phyloP scores from a whole-genome alignment of 2,888 invertebrate species.

The Norana najaformis region DNA sequence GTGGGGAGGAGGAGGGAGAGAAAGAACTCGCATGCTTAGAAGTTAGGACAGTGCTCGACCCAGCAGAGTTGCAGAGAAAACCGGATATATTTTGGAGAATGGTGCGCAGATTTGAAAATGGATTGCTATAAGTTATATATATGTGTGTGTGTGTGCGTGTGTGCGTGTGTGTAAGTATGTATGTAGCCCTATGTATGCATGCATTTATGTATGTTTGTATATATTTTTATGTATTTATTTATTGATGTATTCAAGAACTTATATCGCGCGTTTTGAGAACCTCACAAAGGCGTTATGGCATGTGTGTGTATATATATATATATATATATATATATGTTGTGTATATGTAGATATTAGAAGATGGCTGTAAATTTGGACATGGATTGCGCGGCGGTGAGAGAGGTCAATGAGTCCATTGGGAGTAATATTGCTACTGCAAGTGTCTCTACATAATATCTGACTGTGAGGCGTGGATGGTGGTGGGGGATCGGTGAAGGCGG shows the following conservation, averaged over 20 bases:
- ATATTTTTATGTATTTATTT: too few species aligned
- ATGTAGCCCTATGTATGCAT: too few species aligned
- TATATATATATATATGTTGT: not conserved
- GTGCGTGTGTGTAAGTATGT: not conserved
- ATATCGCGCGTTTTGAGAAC: too few species aligned
- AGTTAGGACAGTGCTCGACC: not conserved
- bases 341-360: not conserved
- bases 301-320: not conserved
- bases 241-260: too few species aligned
- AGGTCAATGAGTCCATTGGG: constrained; percentile 13
- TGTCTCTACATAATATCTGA: not conserved
- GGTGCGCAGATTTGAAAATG: not conserved
- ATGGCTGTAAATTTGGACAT: not conserved
- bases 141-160: too few species aligned
- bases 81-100: not conserved
- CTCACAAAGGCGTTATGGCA: too few species aligned
- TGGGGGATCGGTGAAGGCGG: not conserved
- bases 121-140: not conserved
- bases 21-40: not conserved
- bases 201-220: too few species aligned
- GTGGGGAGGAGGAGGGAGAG: too few species aligned
- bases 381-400: not conserved
- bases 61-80: not conserved
- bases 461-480: not conserved
- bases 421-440: not conserved